Evolutionary conservation across 2,888 invertebrate species (phyloP).

Genomic region (Panzeria rudis): DNA sequence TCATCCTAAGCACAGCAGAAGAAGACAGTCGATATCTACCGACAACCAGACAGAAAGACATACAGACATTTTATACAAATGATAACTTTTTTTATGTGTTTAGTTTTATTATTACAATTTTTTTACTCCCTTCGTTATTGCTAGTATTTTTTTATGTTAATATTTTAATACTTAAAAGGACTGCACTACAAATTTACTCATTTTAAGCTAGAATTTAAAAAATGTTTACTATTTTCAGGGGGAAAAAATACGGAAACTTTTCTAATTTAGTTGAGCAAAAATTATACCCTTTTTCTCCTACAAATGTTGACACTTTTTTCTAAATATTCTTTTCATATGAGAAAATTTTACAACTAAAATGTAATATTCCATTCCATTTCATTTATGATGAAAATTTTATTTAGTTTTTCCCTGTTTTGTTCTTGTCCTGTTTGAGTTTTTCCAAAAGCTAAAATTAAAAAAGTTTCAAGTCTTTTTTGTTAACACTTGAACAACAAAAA

Average conservation of each 20-base stretch:
- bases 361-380: conserved; percentile 32
- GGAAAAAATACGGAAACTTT: conserved; percentile 15
- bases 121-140: neutral
- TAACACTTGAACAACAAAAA: conserved; percentile 56
- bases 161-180: conserved; percentile 2
- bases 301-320: conserved; percentile 27
- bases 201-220: neutral
- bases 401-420: conserved; percentile 29
- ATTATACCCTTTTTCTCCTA: neutral
- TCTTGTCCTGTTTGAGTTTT: neutral
- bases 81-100: conserved; percentile 16
- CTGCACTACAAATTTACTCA: conserved; percentile 11
- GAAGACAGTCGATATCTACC: neutral
- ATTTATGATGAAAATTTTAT: conserved; percentile 40
- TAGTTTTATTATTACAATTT: conserved; percentile 14
- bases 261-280: conserved; percentile 23
- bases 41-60: neutral
- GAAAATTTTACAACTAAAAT: neutral
- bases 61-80: neutral
- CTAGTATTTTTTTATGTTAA: conserved; percentile 19
- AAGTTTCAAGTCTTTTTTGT: conserved; percentile 62
- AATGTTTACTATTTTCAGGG: neutral
- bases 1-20: neutral
- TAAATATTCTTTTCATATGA: neutral
- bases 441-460: conserved; percentile 65